A percentile compares a stretch with the other conserved stretches of the same genome.
Evolutionary conservation across 2,113 vertebrate species (phyloP).

Genomic region (Ginglymostoma cirratum): DNA sequence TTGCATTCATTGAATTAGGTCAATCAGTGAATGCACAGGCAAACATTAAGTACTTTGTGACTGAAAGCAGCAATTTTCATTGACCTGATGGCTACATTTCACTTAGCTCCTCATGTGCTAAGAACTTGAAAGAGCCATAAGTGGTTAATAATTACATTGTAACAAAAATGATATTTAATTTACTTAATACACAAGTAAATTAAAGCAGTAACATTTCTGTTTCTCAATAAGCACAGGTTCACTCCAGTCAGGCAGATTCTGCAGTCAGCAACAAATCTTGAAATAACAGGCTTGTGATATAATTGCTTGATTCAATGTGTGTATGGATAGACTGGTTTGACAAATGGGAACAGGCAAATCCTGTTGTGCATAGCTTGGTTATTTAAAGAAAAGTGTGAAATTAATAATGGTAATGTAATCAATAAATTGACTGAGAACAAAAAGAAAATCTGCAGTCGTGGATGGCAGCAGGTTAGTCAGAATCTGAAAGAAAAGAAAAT

Average conservation of each 20-base stretch:
- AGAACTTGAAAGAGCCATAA: background rate
- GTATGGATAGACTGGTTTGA: background rate
- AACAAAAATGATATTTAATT: background rate
- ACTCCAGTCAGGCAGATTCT: background rate
- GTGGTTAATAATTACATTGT: background rate
- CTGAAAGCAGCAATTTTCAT: background rate
- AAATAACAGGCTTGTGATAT: background rate
- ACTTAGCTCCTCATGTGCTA: background rate
- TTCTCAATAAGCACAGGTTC: background rate
- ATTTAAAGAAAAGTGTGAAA: background rate
- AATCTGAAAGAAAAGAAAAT: background rate
- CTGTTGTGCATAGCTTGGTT: background rate
- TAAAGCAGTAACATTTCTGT: background rate
- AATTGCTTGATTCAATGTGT: conserved; percentile 18
- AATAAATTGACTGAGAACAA: background rate
- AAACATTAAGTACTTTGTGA: background rate
- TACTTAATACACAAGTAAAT: conserved; percentile 5
- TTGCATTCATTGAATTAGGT: background rate
- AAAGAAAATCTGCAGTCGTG: background rate
- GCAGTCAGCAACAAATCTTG: background rate
- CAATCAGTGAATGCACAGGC: background rate
- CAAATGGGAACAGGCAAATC: background rate
- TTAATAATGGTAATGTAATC: background rate
- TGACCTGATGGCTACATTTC: background rate
- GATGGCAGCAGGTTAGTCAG: background rate